Base-by-base conservation (phyloP, 2,888 invertebrate species). In the Apocheima hispidaria region DNA sequence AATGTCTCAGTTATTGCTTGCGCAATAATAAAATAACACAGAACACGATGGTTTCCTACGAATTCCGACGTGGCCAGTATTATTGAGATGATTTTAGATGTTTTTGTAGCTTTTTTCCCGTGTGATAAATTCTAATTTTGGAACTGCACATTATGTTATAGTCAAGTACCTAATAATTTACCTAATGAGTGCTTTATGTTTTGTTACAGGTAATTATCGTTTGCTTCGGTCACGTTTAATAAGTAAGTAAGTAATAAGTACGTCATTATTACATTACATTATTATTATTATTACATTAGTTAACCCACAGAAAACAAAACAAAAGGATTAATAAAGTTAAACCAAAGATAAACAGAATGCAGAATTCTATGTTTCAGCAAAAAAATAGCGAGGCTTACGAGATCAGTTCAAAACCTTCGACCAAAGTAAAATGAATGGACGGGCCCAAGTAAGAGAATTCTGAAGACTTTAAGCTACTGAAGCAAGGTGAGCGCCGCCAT, bases 181-280 rank as follows among this genome's bases (percentile, higher is more conserved):
- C 21, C 55, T 65, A 48, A 52, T 57, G 26, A 21, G 7, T 12
- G 18, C 26, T 26, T 28, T 40, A 49, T 66, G 6, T 62, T 58
- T 68, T 63, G 64, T 67, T 67, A 40, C 64, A 67, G 67, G 66
- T 64, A 67, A 64, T 36, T 41, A 53, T 49, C 23, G 28, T 54
- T 21, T 53, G n/a, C 43, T 10, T 10, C 0, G 9, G 9, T 4
- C 4, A 14, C 2, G 26, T 26, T 23, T 23, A 16, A 26, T 44
- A 26, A 44, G 43, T 44, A 21, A 26, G 5, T 26, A 26, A 14
- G 43, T 26, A 14, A 43, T 26, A 30, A 30, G 12, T 30, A 3
- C 9, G 4, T 30, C 9, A 10, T 23, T 23, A 23, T 23, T 23
- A 33, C n/a, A n/a, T n/a, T n/a, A n/a, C n/a, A n/a, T n/a, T n/a